phyloP scores from a whole-genome alignment of 2,113 vertebrate species.

The Aspidoscelis tigris region DNA sequence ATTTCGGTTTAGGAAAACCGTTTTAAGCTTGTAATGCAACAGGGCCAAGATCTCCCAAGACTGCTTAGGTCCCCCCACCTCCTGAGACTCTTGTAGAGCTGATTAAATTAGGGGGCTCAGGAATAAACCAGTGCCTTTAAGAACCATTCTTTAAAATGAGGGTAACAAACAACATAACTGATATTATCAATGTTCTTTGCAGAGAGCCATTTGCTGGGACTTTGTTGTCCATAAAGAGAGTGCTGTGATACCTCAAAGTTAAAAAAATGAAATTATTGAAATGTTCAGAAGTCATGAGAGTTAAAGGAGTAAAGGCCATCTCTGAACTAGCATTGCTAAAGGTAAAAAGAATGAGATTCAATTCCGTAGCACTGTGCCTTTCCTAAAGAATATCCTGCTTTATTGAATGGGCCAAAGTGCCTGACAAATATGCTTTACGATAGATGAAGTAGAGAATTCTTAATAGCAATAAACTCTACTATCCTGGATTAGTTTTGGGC shows the following conservation, averaged over 20 bases:
- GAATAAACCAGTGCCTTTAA: not conserved
- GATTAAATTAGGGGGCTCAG: not conserved
- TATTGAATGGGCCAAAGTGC: not conserved
- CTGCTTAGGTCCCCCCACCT: too few relatives aligned
- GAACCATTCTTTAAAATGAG: not conserved
- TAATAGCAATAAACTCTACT: not conserved
- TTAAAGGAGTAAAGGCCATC: not conserved
- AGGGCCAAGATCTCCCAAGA: too few relatives aligned
- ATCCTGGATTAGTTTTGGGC: not conserved
- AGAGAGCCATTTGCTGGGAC: fast-evolving
- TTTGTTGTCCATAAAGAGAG: too few relatives aligned
- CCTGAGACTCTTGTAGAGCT: not conserved
- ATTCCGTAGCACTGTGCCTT: not conserved
- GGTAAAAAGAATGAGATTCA: not conserved
- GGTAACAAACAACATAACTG: not conserved
- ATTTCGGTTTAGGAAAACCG: too few relatives aligned
- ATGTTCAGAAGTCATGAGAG: slow-evolving; percentile 4
- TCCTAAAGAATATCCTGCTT: not conserved
- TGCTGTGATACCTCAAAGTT: fast-evolving
- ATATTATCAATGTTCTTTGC: not conserved
- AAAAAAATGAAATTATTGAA: not conserved
- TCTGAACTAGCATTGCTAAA: fast-evolving
- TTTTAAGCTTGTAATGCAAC: too few relatives aligned
- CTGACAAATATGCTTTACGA: slow-evolving; percentile 6
- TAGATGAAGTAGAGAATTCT: not conserved